Evolutionary conservation across 2,888 invertebrate genomes (phyloP), one percentile per base, ranked within the genome.

Genomic region (Cryptocephalus moraei): DNA sequence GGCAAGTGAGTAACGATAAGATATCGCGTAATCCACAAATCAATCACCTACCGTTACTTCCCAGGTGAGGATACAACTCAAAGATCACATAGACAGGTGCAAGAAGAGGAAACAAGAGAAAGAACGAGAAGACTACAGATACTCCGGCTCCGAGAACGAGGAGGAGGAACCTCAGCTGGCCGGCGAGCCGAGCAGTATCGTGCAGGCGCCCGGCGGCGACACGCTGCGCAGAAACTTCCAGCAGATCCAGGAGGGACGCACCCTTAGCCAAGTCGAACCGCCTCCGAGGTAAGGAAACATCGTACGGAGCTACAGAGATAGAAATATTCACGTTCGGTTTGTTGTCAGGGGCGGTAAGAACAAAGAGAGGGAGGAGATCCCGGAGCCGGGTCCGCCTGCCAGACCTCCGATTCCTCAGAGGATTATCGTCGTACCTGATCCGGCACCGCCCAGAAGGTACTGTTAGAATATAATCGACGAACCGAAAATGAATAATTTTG

Each of bases 61-160:
- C 8, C 94, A 97, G 77, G 95, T 97, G 58, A 80, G 96, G 67
- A 96, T 95, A 73, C 95, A 97, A 72, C 81, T 99, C 56, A 97
- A 97, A 74, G 99, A 99, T 75, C 97, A 99, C 74, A 96, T 99
- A 72, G 99, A 99, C 74, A 79, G 91, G 56, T 92, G 92, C 75
- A 93, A 93, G 76, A 93, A 93, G 71, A 84, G 93, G 69, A 92
- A 90, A 77, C 91, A 86, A 66, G 91, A 92, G 69, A 89, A 90
- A 67, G 83, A 84, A 56, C 77, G 84, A 14, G 84, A 84, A 63
- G 84, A 84, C 64, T 84, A 84, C 70, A 48, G 82, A 58, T 95
- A 94, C 72, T 95, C 95, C 34, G 95, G 95, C 33, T 93, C 94
- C 48, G 97, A 97, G 67, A 94, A 95, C 56, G 97, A 97, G 65